Conservation (phyloP, 2,113 vertebrate species). For the Gymnarchus niloticus region DNA sequence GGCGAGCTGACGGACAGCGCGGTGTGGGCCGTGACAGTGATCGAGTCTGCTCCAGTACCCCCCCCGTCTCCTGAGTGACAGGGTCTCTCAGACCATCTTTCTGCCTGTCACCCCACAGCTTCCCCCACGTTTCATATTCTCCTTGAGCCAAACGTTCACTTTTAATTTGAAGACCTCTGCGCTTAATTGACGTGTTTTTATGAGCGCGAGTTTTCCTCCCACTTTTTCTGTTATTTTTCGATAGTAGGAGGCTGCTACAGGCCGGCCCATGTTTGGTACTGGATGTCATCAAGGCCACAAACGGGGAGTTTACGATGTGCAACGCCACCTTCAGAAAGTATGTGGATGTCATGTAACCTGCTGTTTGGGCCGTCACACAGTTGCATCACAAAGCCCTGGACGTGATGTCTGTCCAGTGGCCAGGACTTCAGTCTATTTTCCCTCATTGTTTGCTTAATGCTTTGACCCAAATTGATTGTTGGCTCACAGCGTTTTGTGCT, state of each 20-base stretch:
- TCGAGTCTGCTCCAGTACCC: constrained; percentile 33
- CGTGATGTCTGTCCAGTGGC: neutral
- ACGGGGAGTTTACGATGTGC: neutral
- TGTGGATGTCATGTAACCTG: neutral
- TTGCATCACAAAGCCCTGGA: neutral
- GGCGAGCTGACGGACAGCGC: constrained; percentile 24
- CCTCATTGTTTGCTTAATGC: neutral
- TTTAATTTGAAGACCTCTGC: constrained; percentile 23
- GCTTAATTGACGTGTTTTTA: constrained; percentile 19
- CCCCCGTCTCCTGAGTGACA: constrained; percentile 63
- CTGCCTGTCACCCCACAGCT: constrained; percentile 60
- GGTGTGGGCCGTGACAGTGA: constrained; percentile 31
- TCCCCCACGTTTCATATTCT: constrained; percentile 47
- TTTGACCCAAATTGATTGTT: neutral
- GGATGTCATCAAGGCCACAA: neutral
- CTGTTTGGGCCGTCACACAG: neutral
- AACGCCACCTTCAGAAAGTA: neutral
- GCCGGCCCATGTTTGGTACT: neutral
- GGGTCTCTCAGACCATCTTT: constrained; percentile 59
- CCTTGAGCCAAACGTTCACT: constrained; percentile 55
- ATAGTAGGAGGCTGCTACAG: neutral
- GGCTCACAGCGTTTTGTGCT: neutral
- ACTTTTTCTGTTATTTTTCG: constrained; percentile 39
- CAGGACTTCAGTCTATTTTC: neutral
- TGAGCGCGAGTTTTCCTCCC: neutral